Evolutionary conservation across 1,140 invertebrate species (phyloP).

Genomic region (Bombus difficillimus): DNA sequence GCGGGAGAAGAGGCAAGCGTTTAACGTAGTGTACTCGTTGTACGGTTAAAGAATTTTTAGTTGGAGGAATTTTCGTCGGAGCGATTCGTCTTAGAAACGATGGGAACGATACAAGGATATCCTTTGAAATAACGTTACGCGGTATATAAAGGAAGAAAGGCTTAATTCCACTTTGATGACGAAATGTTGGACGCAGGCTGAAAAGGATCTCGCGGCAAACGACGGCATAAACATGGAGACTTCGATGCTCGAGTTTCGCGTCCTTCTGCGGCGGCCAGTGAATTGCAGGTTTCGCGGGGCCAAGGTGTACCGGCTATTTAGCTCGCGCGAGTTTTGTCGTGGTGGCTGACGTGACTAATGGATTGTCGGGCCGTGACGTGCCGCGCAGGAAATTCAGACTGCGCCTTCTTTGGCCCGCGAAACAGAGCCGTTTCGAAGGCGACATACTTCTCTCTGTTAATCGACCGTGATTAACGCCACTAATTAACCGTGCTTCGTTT

Average conservation of each 20-base stretch:
- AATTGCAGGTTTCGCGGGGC: slow-evolving; percentile 68
- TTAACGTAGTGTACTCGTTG: too few relatives aligned
- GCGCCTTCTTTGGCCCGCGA: slow-evolving; percentile 37
- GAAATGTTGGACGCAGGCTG: slow-evolving; percentile 16
- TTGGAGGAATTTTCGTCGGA: too few relatives aligned
- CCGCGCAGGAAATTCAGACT: slow-evolving; percentile 57
- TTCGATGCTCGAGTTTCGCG: slow-evolving; percentile 63
- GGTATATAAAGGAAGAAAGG: neutral
- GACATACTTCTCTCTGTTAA: neutral
- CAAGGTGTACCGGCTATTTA: slow-evolving; percentile 70
- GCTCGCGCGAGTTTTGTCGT: slow-evolving; percentile 66
- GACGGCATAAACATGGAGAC: slow-evolving; percentile 38
- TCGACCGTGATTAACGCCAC: slow-evolving; percentile 17
- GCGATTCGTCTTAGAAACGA: too few relatives aligned
- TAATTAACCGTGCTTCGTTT: slow-evolving; percentile 18
- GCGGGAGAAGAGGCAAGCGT: too few relatives aligned
- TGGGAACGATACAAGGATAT: too few relatives aligned
- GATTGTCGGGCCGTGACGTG: slow-evolving; percentile 55
- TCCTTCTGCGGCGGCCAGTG: slow-evolving; percentile 60
- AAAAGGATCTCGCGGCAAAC: slow-evolving; percentile 8
- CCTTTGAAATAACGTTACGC: neutral
- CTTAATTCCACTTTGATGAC: neutral
- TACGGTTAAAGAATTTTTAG: too few relatives aligned
- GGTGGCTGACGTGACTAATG: slow-evolving; percentile 62
- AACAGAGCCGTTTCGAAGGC: slow-evolving; percentile 17